A percentile compares a stretch with the other conserved stretches of the same genome.
Conservation (phyloP, 2,797 vertebrate genomes). For the Sebastes diploproa region DNA sequence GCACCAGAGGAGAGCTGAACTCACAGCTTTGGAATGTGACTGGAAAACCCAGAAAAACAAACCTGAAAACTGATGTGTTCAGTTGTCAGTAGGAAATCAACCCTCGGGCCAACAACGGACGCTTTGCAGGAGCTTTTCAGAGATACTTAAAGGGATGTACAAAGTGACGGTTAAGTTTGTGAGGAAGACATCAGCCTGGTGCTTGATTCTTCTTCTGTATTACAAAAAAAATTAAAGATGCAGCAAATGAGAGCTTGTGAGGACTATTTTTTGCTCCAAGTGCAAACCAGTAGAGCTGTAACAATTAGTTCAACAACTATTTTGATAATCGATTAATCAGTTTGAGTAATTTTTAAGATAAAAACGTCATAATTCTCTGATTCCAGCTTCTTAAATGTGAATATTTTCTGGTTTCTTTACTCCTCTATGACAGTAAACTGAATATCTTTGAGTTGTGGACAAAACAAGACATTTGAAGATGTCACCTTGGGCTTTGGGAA, state of each 20-base stretch:
- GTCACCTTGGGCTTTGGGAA: too few species aligned
- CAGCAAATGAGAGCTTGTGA: not conserved
- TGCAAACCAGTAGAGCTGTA: accelerated
- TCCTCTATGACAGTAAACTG: too few species aligned
- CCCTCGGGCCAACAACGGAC: not conserved
- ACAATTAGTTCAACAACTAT: too few species aligned
- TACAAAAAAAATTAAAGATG: not conserved
- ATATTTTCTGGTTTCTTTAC: too few species aligned
- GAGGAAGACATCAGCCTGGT: not conserved
- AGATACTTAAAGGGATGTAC: not conserved
- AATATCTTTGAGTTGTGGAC: too few species aligned
- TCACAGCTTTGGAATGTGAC: constrained; percentile 81
- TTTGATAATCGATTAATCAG: too few species aligned
- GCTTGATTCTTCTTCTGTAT: not conserved
- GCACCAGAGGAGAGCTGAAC: constrained; percentile 78
- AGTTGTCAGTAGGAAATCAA: constrained; percentile 42
- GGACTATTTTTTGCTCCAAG: not conserved
- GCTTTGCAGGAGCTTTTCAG: not conserved
- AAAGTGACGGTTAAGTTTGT: not conserved
- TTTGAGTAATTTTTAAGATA: too few species aligned
- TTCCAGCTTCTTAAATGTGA: too few species aligned
- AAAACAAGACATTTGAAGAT: too few species aligned
- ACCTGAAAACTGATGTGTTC: constrained; percentile 59
- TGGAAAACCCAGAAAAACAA: constrained; percentile 75
- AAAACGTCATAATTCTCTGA: too few species aligned